Base-by-base conservation (phyloP, 1,140 invertebrate species). In the Lepidurus arcticus region DNA sequence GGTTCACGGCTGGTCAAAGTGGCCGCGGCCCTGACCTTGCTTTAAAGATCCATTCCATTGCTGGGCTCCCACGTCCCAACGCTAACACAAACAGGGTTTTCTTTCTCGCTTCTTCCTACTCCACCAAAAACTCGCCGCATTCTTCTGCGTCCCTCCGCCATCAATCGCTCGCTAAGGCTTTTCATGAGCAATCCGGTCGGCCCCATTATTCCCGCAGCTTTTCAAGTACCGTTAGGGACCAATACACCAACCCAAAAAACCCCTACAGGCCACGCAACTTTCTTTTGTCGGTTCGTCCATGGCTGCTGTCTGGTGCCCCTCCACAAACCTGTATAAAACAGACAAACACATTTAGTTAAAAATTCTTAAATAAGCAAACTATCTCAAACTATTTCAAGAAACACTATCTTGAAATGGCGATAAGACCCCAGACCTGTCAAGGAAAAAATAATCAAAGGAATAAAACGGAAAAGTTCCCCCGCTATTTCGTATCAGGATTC, bases 161-260 rank as follows among this genome's bases (percentile, higher is more conserved):
- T 21, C 53, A 65, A 65, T 65, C 13, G 53, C 53, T 65, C 53
- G n/a, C 53, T 16, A 65, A 13, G 53, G 53, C 53, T 65, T 65
- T 65, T 65, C 53, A 65, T 21, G 53, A 65, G 53, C 53, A 65
- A 65, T 65, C 53, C 21, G 53, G 53, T 65, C 53, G 53, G 53
- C 53, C 53, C 53, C 53, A 65, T 65, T 65, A 65, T 65, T 65
- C 53, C 53, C 53, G n/a, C 53, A 65, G 53, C 53, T 65, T 65
- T 65, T 65, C 53, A 21, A 65, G 21, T 65, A 65, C 53, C 53
- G 53, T 65, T 65, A 65, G 53, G 53, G 53, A 65, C 53, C 53
- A 65, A 65, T 65, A 65, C 53, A 65, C 53, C 53, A 65, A 65
- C 16, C 53, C 53, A 13, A 65, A 34, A 34, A 34, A n/a, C n/a